Base-by-base conservation (phyloP, 2,113 vertebrate species). In the Tychaedon coryphoeus region DNA sequence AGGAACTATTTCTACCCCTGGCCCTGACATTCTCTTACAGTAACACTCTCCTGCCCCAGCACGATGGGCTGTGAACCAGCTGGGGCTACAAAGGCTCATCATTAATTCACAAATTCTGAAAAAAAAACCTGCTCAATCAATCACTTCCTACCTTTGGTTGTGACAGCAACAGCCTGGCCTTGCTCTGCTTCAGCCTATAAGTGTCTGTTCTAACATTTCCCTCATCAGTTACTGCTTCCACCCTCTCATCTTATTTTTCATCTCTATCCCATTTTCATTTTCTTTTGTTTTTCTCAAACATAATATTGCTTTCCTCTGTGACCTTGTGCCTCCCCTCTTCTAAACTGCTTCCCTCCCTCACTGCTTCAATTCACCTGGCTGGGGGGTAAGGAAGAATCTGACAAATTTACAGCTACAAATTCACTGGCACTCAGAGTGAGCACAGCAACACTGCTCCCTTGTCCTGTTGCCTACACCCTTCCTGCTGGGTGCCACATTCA, bases 391-490 rank as follows among this genome's bases (percentile, higher is more conserved):
- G 19, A 77, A 54, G 64, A 74, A 48, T 53, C 40, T 31, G 65
- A 69, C 53, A 78, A 72, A 80, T 54, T 38, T 43, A 56, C 45
- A 80, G 51, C 24, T 47, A 56, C 34, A 67, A 86, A 74, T 28
- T 25, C 48, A 40, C 53, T 18, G n/a, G 65, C 45, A 64, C 61
- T 73, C 51, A 12, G 50, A 71, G 36, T 64, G 10, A 60, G 51
- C 83, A 70, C 19, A 62, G 34, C 47, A 71, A 74, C 73, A 60
- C 60, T 36, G 47, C 16, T 88, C 66, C 70, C 89, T 83, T 82
- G 70, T 78, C 81, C 77, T 47, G 17, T 12, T 86, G 82, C 77
- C 84, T 78, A 82, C 73, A 87, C 51, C 88, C 92, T 92, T 96
- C 89, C 94, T 94, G 86, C 84, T 57, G 69, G 29, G 73, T 91